These are phyloP conservation scores for Acrobasis suavella DNA, from an alignment of 2,888 invertebrate species.

Conservation along the genomic window DNA sequence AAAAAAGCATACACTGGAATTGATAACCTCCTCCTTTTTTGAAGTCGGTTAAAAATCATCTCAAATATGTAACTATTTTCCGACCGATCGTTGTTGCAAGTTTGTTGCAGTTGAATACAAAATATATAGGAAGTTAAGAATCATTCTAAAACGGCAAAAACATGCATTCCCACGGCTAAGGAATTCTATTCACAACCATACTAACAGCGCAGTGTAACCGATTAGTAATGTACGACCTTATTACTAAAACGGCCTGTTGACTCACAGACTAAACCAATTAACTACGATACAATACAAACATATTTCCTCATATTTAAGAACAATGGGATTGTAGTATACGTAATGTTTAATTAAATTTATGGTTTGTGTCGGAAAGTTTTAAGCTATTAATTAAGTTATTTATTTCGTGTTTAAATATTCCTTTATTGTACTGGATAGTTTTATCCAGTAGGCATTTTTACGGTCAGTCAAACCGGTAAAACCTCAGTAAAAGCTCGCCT, in stretches of 20 bases:
- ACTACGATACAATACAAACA: neutral
- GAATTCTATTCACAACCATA: conserved; percentile 11
- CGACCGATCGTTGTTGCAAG: no score
- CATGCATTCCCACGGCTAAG: conserved; percentile 10
- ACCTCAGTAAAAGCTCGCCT: no score
- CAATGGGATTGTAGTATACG: neutral
- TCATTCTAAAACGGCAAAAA: neutral
- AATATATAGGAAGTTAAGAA: neutral
- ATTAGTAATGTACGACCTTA: conserved; percentile 16
- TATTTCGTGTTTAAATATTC: no score
- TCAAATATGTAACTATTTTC: no score
- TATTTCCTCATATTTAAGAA: conserved; percentile 2
- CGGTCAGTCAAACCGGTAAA: no score
- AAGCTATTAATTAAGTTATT: no score
- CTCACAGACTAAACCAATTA: neutral
- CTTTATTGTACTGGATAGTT: no score
- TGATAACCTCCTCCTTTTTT: no score
- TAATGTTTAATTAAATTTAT: neutral
- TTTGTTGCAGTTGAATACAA: neutral
- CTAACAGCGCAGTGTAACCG: neutral
- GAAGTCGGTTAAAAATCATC: no score
- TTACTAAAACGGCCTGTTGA: neutral
- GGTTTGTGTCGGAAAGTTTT: neutral
- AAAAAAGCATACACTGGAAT: no score
- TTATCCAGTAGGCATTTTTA: no score